Percentiles rank a stretch among this genome's conserved stretches.
phyloP scores from a whole-genome alignment of 1,140 invertebrate genomes.

The Idris sp. region DNA sequence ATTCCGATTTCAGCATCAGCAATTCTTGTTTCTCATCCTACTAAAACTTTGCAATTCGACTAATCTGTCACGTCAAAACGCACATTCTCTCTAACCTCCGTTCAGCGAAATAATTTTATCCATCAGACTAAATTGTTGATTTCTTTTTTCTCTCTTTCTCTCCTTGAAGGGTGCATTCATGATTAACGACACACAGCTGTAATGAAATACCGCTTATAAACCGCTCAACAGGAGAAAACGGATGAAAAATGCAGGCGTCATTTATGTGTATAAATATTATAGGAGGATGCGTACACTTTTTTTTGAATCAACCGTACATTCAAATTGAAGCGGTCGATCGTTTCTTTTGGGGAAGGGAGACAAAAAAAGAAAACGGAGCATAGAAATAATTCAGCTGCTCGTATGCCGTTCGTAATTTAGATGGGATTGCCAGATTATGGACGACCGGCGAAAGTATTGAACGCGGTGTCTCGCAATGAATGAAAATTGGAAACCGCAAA shows the following conservation, averaged over 20 bases:
- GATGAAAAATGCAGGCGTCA: conserved; percentile 44
- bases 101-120: conserved; percentile 2
- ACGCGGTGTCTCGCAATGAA: conserved; percentile 68
- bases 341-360: too few species aligned
- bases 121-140: too few species aligned
- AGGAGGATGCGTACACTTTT: conserved; percentile 44
- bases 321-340: conserved; percentile 53
- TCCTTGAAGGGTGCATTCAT: conserved; percentile 19
- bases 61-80: too few species aligned
- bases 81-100: too few species aligned
- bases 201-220: conserved; percentile 59
- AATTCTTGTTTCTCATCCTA: too few species aligned
- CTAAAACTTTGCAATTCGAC: too few species aligned
- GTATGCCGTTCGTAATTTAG: conserved; percentile 66
- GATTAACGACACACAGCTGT: conserved; percentile 46
- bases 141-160: conserved; percentile 14
- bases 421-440: conserved; percentile 69
- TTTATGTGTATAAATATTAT: conserved; percentile 53
- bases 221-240: conserved; percentile 37
- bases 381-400: conserved; percentile 72
- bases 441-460: conserved; percentile 66
- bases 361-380: conserved; percentile 66
- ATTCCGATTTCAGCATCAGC: too few species aligned
- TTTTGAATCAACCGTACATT: conserved; percentile 49
- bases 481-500: conserved; percentile 69